Evolutionary conservation across 2,113 vertebrate species (phyloP).

Genomic region (Promerops cafer): DNA sequence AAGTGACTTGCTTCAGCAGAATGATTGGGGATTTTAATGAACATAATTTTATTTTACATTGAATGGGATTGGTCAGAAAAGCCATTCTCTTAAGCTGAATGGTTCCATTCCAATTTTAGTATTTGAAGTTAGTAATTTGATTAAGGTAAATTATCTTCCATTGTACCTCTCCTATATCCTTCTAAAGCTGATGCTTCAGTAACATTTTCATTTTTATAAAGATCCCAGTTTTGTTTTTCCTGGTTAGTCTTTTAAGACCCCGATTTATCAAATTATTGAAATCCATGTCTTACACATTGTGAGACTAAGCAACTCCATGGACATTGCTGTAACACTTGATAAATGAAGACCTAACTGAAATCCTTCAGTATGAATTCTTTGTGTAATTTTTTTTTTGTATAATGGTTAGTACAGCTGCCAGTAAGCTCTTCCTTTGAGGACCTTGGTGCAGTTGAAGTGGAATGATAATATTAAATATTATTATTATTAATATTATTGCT

Average conservation of each 20-base stretch:
- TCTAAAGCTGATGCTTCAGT: neutral
- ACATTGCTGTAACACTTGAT: neutral
- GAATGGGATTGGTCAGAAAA: neutral
- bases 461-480: neutral
- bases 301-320: neutral
- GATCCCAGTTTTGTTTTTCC: neutral
- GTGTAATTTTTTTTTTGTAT: neutral
- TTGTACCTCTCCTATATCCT: neutral
- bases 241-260: neutral
- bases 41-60: neutral
- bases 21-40: neutral
- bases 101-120: neutral
- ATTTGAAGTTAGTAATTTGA: neutral
- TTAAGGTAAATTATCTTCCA: neutral
- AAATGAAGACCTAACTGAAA: neutral
- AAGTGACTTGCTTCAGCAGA: neutral
- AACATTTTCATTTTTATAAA: neutral
- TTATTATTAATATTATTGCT: neutral
- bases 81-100: neutral
- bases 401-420: neutral
- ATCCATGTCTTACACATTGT: neutral
- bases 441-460: neutral
- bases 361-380: neutral
- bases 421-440: neutral
- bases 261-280: neutral